Evolutionary conservation across 37 sponge, comb jelly and placozoan species (phyloP), one percentile per base, ranked within the genome.

Genomic region (Axinella damicornis): DNA sequence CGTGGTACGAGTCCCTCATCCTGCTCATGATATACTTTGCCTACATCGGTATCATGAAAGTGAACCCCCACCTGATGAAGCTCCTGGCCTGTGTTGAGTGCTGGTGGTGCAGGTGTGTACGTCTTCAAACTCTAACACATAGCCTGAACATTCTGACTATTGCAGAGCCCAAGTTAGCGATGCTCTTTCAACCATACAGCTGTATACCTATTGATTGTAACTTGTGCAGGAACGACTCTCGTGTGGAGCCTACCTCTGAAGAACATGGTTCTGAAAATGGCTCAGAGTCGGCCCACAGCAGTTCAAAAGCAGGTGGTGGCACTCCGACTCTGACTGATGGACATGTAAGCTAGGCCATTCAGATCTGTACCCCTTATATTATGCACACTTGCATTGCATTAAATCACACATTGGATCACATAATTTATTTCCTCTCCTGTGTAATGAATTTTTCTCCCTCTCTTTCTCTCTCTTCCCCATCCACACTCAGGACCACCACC

Each of bases 41-140:
- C 30, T 95, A 95, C 78, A 86, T 92, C 28, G 73, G 72, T 59
- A 32, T 92, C 65, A 89, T 95, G 93, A 89, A 89, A 67, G 77
- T 89, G 61, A 95, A 90, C 60, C 22, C 72, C 12, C 65, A 61
- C n/a, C 78, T 77, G 62, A 27, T 77, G 64, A 59, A 62, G 61
- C 64, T 77, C 11, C 65, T 77, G 30, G 65, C 63, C 2, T 61
- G 12, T 64, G 36, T 77, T 18, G 78, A 77, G 28, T 77, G 78
- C 27, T 24, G 18, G 9, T 77, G 78, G 78, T 77, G 78, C 78
- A 77, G 78, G 78, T 77, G 61, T 17, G 46, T 46, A 46, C 25
- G 2, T 27, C 5, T 61, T 2, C 13, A n/a, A n/a, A n/a, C n/a
- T n/a, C n/a, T n/a, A n/a, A n/a, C n/a, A n/a, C n/a, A n/a, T n/a